Percentiles rank a stretch among this genome's conserved stretches.
These are phyloP conservation scores for Tragulus kanchil DNA, from an alignment of 2,113 vertebrate genomes.

Conservation along the genomic window DNA sequence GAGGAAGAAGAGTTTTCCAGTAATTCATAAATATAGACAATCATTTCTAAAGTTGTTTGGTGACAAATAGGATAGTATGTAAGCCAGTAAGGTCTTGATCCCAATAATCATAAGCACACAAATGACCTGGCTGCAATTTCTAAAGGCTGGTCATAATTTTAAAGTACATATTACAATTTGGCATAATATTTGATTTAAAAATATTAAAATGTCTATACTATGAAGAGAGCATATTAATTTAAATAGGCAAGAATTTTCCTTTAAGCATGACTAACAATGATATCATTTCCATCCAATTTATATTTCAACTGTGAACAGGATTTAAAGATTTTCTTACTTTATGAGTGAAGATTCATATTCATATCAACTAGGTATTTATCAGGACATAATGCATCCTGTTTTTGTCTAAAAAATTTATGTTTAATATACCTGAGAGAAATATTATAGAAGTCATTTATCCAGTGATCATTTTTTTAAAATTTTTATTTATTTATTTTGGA, in stretches of 20 bases:
- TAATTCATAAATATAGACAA: background rate
- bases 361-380: background rate
- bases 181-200: slow-evolving; percentile 42
- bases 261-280: slow-evolving; percentile 44
- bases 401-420: slow-evolving; percentile 31
- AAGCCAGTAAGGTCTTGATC: background rate
- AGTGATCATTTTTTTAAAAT: slow-evolving; percentile 7
- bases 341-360: background rate
- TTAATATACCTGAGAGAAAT: background rate
- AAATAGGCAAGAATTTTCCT: slow-evolving; percentile 36
- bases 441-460: background rate
- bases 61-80: background rate
- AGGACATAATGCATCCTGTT: background rate
- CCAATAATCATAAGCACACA: background rate
- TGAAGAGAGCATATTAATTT: background rate
- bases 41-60: background rate
- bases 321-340: slow-evolving; percentile 21
- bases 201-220: slow-evolving; percentile 12
- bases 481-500: no score
- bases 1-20: background rate
- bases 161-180: background rate
- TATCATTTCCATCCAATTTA: slow-evolving; percentile 34
- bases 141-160: slow-evolving; percentile 45
- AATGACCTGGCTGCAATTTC: background rate
- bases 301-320: slow-evolving; percentile 4